Conservation (phyloP, 1,140 invertebrate genomes). For the Schlechtendalia chinensis region DNA sequence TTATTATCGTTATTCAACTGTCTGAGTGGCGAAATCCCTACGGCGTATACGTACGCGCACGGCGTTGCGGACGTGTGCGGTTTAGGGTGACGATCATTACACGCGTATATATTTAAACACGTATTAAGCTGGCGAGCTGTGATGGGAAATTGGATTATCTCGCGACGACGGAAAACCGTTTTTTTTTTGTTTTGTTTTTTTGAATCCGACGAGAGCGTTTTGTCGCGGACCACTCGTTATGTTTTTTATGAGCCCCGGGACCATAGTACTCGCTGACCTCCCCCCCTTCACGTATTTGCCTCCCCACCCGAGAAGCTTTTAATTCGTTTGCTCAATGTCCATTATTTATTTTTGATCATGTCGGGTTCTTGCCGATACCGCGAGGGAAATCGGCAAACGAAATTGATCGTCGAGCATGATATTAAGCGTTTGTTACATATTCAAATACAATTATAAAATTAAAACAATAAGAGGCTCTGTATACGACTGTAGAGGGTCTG, state of each 20-base stretch:
- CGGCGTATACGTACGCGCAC: neutral
- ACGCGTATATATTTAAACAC: too few species aligned
- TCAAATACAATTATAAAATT: too few species aligned
- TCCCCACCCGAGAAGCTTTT: neutral
- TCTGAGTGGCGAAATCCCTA: slow-evolving; percentile 23
- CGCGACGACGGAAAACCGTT: neutral
- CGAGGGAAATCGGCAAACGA: too few species aligned
- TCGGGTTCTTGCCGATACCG: too few species aligned
- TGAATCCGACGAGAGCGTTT: neutral
- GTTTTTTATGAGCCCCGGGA: neutral
- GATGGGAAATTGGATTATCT: slow-evolving; percentile 46
- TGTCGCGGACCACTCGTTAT: neutral
- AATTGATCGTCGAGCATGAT: too few species aligned
- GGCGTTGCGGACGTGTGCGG: slow-evolving; percentile 12
- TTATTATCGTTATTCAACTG: slow-evolving; percentile 13
- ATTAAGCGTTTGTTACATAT: too few species aligned
- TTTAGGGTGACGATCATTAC: slow-evolving; percentile 32
- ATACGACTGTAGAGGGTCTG: too few species aligned
- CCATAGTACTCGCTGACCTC: too few species aligned
- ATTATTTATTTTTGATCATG: neutral
- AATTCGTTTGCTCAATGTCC: neutral
- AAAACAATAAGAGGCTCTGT: too few species aligned
- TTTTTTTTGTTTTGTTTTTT: neutral
- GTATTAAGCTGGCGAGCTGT: neutral
- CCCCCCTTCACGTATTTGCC: too few species aligned